Percentiles rank a stretch among this genome's conserved stretches.
Conservation (phyloP, 2,888 invertebrate species). For the Schrankia costaestrigalis region DNA sequence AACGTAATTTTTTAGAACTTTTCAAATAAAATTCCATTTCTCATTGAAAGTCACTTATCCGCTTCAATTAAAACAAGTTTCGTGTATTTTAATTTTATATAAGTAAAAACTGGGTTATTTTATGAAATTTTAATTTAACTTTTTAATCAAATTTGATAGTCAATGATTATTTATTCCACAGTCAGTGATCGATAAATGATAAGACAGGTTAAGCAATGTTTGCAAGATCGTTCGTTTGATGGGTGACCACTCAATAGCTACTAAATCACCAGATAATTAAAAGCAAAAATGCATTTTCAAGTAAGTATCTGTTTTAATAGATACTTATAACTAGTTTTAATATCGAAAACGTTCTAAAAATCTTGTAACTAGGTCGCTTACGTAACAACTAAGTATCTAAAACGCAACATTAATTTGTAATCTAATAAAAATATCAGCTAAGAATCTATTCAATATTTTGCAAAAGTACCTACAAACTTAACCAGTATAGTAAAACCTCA, state of each 20-base stretch:
- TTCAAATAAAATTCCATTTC: slow-evolving; percentile 6
- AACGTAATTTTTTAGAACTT: slow-evolving; percentile 10
- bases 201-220: too few relatives aligned
- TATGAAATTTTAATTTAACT: too few relatives aligned
- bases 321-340: slow-evolving; percentile 31
- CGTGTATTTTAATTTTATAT: slow-evolving; percentile 10
- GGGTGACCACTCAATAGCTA: too few relatives aligned
- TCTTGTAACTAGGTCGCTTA: slow-evolving; percentile 36
- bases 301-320: slow-evolving; percentile 36
- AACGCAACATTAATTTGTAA: slow-evolving; percentile 42
- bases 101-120: slow-evolving; percentile 14
- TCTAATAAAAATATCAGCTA: slow-evolving; percentile 34
- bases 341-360: too few relatives aligned
- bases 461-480: slow-evolving; percentile 34
- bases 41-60: slow-evolving; percentile 8
- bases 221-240: too few relatives aligned
- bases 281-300: slow-evolving; percentile 26
- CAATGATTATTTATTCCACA: too few relatives aligned
- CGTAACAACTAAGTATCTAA: slow-evolving; percentile 24
- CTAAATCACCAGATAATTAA: slow-evolving; percentile 14
- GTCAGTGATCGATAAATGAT: too few relatives aligned
- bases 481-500: slow-evolving; percentile 21
- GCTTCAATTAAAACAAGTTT: slow-evolving; percentile 12
- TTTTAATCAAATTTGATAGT: too few relatives aligned
- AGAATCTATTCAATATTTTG: slow-evolving; percentile 49